Base-by-base conservation (phyloP, 2,888 invertebrate species). In the Perizoma affinitatum region DNA sequence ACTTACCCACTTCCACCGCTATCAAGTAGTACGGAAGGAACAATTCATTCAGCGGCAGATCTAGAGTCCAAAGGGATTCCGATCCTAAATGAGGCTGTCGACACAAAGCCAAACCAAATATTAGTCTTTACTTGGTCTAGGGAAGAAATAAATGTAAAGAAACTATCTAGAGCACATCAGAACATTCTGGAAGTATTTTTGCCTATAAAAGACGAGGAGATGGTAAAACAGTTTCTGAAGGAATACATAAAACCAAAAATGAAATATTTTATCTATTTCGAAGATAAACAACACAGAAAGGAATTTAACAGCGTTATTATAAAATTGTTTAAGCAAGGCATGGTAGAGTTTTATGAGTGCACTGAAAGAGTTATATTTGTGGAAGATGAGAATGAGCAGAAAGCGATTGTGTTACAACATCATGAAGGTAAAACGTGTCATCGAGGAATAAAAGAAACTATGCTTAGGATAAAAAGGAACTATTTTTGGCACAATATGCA, bases 31-130 rank as follows among this genome's bases (percentile, higher is more conserved):
- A 50, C 11, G n/a, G 10, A 33, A 5, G 10, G 36, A 4, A 52
- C 52, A 9, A 35, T 6, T 4, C 52, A 52, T 44, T 44, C 52
- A 36, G 36, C 10, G 0, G 5, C 5, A 4, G 54, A 54, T 3
- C 6, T 43, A 40, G 61, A 62, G n/a, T 34, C 22, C 8, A 54
- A 58, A 5, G 71, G 67, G 4, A 75, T 76, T 0, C 74, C 69
- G 0, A 74, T 75, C 5, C 41, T 74, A 42, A 42, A 75, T 0
- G 75, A 78, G 65, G 72, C 76, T 0, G 67, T 76, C 42, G 74
- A 76, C 35, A 71, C 66, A 2, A 76, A 80, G 52, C 68, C 76
- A 0, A 73, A 71, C 4, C 77, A 77, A 67, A 71, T 77, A n/a
- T 11, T 75, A 56, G 53, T 72, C 4, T 52, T 51, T 11, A 55